Percentiles rank a stretch among this genome's conserved stretches.
phyloP scores from a whole-genome alignment of 2,113 vertebrate species.

The Psittacula cyanocephala region DNA sequence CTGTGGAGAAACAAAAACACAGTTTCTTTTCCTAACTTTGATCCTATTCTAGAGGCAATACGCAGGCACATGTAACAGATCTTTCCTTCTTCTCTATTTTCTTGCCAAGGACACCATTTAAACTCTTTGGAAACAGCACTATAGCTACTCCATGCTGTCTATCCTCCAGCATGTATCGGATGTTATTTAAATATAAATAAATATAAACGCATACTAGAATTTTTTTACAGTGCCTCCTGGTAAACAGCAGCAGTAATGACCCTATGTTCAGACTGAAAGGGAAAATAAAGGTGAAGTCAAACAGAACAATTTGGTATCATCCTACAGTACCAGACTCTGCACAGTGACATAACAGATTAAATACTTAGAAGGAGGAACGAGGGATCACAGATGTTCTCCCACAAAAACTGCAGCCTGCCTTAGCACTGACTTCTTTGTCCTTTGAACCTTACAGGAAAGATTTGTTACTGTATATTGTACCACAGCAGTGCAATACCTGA shows the following conservation, averaged over 20 bases:
- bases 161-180: neutral
- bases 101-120: slow-evolving; percentile 15
- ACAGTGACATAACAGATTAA: neutral
- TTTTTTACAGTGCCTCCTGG: neutral
- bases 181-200: neutral
- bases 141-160: neutral
- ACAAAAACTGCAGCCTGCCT: neutral
- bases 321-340: neutral
- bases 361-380: neutral
- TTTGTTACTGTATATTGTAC: neutral
- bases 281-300: neutral
- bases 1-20: slow-evolving; percentile 40
- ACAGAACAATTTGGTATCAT: neutral
- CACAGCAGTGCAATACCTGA: neutral
- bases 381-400: neutral
- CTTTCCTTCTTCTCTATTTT: slow-evolving; percentile 24
- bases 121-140: neutral
- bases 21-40: slow-evolving; percentile 10
- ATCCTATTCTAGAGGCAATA: slow-evolving; percentile 19
- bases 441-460: neutral
- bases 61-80: neutral
- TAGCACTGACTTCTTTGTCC: neutral
- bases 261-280: neutral
- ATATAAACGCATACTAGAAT: neutral
- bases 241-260: neutral